Percentiles rank a stretch among this genome's conserved stretches.
Conservation (phyloP, 2,797 vertebrate genomes). For the Betta splendens region DNA sequence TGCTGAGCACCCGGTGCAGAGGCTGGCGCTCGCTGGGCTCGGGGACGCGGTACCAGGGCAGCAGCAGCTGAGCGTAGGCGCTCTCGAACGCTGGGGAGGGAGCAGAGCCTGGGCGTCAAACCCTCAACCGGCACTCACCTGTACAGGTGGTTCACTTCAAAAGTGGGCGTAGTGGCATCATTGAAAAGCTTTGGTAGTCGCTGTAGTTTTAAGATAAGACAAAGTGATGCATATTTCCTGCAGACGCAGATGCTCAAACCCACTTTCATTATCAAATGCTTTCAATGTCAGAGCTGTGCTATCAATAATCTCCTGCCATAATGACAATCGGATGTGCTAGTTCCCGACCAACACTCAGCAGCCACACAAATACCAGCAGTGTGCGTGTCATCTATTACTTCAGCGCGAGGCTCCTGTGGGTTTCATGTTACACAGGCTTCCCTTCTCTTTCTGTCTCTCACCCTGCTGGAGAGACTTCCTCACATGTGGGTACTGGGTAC, state of each 20-base stretch:
- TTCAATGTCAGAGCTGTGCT: background rate
- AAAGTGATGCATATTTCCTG: too few relatives aligned
- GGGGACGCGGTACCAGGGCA: conserved; percentile 76
- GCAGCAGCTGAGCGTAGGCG: conserved; percentile 77
- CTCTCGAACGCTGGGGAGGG: conserved; percentile 79
- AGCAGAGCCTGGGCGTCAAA: conserved; percentile 26
- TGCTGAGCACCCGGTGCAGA: conserved; percentile 74
- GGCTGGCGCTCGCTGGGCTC: conserved; percentile 73
- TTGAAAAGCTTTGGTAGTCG: too few relatives aligned
- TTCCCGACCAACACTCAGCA: conserved; percentile 29
- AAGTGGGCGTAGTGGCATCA: too few relatives aligned
- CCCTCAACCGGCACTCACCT: too few relatives aligned
- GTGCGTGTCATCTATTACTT: conserved; percentile 9
- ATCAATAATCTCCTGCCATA: background rate
- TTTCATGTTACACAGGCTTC: conserved; percentile 53
- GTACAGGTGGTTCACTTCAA: conserved; percentile 18
- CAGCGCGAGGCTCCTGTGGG: conserved; percentile 26
- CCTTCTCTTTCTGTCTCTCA: too few relatives aligned
- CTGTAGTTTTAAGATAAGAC: too few relatives aligned
- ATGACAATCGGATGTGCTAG: background rate
- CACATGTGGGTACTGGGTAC: conserved; percentile 65
- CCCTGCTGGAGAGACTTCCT: conserved; percentile 78
- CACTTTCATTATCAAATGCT: background rate
- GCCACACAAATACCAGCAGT: background rate
- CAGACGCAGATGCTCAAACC: background rate